Conservation (phyloP, 1,140 invertebrate species). For the Papilio polytes region DNA sequence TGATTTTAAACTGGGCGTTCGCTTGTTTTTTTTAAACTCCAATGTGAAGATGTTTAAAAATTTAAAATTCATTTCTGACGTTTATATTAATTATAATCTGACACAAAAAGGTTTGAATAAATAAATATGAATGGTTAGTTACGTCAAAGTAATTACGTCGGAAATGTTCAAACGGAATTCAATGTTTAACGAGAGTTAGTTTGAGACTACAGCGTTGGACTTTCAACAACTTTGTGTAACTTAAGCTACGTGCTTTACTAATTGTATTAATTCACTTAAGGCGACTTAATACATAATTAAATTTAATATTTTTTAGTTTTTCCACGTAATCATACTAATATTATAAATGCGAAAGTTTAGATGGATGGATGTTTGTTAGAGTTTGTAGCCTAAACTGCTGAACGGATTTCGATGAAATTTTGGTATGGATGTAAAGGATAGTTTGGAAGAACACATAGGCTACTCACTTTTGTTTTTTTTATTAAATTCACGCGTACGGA, state of each 20-base stretch:
- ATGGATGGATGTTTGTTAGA: too few relatives aligned
- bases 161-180: slow-evolving; percentile 11
- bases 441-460: too few relatives aligned
- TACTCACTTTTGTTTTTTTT: too few relatives aligned
- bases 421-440: too few relatives aligned
- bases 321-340: neutral
- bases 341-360: neutral
- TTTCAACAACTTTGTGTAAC: neutral
- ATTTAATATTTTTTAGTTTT: neutral
- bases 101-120: neutral
- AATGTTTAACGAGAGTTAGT: neutral
- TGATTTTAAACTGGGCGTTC: neutral
- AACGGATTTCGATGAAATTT: too few relatives aligned
- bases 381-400: too few relatives aligned
- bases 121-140: neutral
- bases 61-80: too few relatives aligned
- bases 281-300: neutral
- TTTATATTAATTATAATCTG: too few relatives aligned
- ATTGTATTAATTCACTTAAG: neutral
- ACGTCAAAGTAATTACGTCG: neutral
- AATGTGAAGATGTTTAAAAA: too few relatives aligned
- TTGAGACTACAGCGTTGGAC: neutral
- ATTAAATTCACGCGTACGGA: too few relatives aligned
- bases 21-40: too few relatives aligned
- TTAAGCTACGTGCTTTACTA: neutral